Base-by-base conservation (phyloP, 2,888 invertebrate genomes). In the Unio pictorum region DNA sequence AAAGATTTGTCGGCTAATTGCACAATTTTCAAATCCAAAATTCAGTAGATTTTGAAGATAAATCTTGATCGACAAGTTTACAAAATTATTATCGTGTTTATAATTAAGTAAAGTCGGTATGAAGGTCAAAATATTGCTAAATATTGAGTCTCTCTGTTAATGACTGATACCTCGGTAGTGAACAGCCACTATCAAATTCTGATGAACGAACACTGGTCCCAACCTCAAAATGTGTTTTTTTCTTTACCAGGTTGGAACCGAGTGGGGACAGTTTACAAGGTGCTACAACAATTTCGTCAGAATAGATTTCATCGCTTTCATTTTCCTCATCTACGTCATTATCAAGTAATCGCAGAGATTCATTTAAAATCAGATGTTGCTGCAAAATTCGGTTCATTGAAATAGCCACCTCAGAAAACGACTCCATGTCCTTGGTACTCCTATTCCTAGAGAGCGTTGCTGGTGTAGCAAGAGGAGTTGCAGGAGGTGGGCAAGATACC, bases 361-460 rank as follows among this genome's bases (percentile, higher is more conserved):
- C 87, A 6, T 87, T 86, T 92, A 97, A 96, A 61, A 89, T 84
- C 71, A 90, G 71, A 91, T 97, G 97, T 91, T 97, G 96, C 90
- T 95, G 93, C 89, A 97, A 95, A 87, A 98, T 95, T 80, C 98
- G 94, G 92, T 97, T 97, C 89, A 97, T 95, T 84, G 96, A 96
- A 94, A 97, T 97, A 71, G 98, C 98, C 66, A 96, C 96, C 91
- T 98, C 98, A 77, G 98, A 97, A 91, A 98, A 97, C 86, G 95
- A 95, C 74, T 97, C 96, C 87, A 99, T 92, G 91, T 98, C 97
- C 87, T 96, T 94, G 71, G 97, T 97, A 84, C 97, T 97, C 92
- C 97, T 96, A 92, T 98, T 98, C 90, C 94, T 94, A 89, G 94
- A 94, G 86, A 97, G 96, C 84, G 95, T 94, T 84, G 93, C 93